phyloP scores from a whole-genome alignment of 1,140 invertebrate species.

The Lineus longissimus region DNA sequence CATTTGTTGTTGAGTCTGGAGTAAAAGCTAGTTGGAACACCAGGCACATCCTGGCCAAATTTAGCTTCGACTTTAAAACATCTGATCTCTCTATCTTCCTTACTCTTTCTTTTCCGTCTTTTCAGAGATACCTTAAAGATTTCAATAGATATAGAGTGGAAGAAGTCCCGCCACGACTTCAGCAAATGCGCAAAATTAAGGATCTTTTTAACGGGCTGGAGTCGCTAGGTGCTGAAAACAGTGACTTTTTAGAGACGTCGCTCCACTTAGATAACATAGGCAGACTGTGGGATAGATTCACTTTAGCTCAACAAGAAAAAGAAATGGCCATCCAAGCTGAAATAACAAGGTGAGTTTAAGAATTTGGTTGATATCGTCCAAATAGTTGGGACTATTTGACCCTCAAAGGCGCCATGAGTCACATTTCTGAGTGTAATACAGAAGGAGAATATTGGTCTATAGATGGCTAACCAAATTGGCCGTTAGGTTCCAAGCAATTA shows the following conservation, averaged over 20 bases:
- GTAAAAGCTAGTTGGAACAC: too few species aligned
- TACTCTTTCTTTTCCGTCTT: constrained; percentile 6
- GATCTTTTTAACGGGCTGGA: constrained; percentile 86
- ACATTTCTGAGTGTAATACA: too few species aligned
- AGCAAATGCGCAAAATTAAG: constrained; percentile 82
- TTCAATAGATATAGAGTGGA: constrained; percentile 83
- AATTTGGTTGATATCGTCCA: background rate
- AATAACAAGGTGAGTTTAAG: constrained; percentile 67
- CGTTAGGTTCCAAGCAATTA: too few species aligned
- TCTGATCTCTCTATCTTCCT: too few species aligned
- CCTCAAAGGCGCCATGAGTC: too few species aligned
- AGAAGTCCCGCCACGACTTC: constrained; percentile 82
- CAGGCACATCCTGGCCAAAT: too few species aligned
- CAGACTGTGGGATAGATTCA: constrained; percentile 82
- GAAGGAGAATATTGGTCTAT: too few species aligned
- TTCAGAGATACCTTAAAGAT: constrained; percentile 69
- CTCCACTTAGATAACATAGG: constrained; percentile 85
- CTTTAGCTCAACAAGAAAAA: constrained; percentile 79
- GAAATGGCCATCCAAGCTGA: constrained; percentile 86
- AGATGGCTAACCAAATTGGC: too few species aligned
- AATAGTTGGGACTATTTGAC: background rate
- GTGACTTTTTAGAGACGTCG: constrained; percentile 74
- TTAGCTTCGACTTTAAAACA: too few species aligned
- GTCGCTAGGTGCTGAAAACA: constrained; percentile 51
- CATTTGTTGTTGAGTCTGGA: too few species aligned